Evolutionary conservation across 2,113 vertebrate genomes (phyloP), one percentile per base, ranked within the genome.

Genomic region (Petromus typicus): DNA sequence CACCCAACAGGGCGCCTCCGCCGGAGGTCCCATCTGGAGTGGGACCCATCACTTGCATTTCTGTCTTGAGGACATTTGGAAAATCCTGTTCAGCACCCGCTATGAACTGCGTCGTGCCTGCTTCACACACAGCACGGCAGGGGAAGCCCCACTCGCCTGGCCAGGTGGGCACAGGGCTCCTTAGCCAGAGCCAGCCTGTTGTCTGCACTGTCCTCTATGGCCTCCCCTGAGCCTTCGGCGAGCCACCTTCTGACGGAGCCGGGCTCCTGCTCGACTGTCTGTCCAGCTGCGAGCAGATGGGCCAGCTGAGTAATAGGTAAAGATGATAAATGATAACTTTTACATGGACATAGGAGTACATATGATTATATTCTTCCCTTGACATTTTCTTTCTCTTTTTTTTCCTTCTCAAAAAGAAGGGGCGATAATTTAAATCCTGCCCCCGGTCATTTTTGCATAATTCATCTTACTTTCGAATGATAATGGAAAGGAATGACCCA

Each of bases 371-470:
- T 1, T 43, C 84, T 67, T 88, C 32, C 83, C 67, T 30, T 9
- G 12, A 34, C 51, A 66, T 18, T 32, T 63, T 32, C 66, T 59
- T 27, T n/a, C 34, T n/a, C 3, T 32, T 90, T 66, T 45, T 54
- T 54, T 18, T 2, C 0, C 20, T 66, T 56, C 54, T 20, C 43
- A 17, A 75, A 83, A 78, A 73, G 54, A 92, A 71, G 56, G 16
- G 23, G 23, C 2, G 1, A 18, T 76, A 4, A 95, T 81, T 87
- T 87, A 87, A 93, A 95, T 71, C 48, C 76, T 48, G 63, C 73
- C 92, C 59, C 32, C 4, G 96, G 87, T 75, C 67, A 59, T 64
- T 45, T 59, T 75, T 93, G 84, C 85, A 71, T 93, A 84, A 86
- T 76, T 93, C 43, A 51, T 80, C 84, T 78, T 16, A 3, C 51